Percentiles rank a stretch among this genome's conserved stretches.
Evolutionary conservation across 2,797 vertebrate species (phyloP).

Genomic region (Scarus forsteni): DNA sequence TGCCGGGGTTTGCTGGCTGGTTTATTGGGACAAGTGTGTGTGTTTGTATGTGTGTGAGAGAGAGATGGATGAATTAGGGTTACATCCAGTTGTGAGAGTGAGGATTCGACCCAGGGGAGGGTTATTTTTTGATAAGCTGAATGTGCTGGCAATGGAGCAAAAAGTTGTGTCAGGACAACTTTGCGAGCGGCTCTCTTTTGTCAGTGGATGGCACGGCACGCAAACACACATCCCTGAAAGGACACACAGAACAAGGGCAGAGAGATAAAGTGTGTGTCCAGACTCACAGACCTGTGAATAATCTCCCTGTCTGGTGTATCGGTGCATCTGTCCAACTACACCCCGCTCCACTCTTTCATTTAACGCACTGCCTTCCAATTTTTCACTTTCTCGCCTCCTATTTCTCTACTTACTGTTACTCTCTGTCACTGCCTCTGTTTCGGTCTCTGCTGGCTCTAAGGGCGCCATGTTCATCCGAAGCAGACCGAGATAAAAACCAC

Average conservation of each 20-base stretch:
- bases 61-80: conserved; percentile 68
- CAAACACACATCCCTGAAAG: conserved; percentile 35
- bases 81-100: conserved; percentile 66
- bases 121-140: conserved; percentile 76
- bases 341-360: conserved; percentile 25
- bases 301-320: conserved; percentile 68
- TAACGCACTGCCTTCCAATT: conserved; percentile 9
- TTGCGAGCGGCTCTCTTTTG: conserved; percentile 50
- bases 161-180: conserved; percentile 58
- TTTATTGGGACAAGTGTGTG: conserved; percentile 54
- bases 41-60: conserved; percentile 8
- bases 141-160: conserved; percentile 60
- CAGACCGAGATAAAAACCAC: conserved; percentile 19
- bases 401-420: conserved; percentile 22
- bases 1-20: conserved; percentile 45
- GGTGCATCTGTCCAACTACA: conserved; percentile 51
- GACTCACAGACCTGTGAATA: conserved; percentile 57
- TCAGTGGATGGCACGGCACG: conserved; percentile 12
- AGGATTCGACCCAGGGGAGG: conserved; percentile 65
- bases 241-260: conserved; percentile 70
- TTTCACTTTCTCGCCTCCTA: conserved; percentile 24
- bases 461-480: conserved; percentile 26
- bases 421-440: conserved; percentile 25
- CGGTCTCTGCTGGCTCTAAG: conserved; percentile 24
- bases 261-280: conserved; percentile 66